Conservation (phyloP, 2,113 vertebrate species). For the Hystrix brachyura region DNA sequence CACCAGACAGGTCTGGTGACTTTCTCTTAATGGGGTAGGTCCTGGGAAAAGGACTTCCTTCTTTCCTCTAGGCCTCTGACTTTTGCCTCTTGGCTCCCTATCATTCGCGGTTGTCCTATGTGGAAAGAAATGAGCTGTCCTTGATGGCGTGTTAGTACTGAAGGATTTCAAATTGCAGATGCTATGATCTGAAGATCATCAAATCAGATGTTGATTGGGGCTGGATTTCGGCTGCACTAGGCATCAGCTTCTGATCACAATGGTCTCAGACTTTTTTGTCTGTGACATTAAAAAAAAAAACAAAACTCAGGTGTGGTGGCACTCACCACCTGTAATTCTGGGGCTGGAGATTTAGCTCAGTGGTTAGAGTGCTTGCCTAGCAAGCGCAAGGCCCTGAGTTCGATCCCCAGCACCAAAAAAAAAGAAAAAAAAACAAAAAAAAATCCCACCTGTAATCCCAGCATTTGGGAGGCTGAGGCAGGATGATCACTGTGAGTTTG, state of each 20-base stretch:
- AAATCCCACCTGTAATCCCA: neutral
- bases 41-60: constrained; percentile 68
- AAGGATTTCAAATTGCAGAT: constrained; percentile 37
- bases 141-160: neutral
- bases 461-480: neutral
- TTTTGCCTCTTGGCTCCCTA: neutral
- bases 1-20: constrained; percentile 75
- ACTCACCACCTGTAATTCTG: neutral
- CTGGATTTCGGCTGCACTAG: neutral
- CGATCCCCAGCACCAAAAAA: too few relatives aligned
- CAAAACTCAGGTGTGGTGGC: neutral
- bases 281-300: neutral
- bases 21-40: constrained; percentile 74
- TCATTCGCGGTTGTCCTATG: neutral
- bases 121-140: constrained; percentile 19
- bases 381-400: too few relatives aligned
- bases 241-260: neutral
- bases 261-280: neutral
- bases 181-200: neutral
- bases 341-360: too few relatives aligned
- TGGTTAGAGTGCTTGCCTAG: too few relatives aligned
- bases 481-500: neutral
- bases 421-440: neutral
- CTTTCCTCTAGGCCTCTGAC: constrained; percentile 30
- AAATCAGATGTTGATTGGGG: neutral